phyloP scores from a whole-genome alignment of 2,113 vertebrate species.

The Tupaia tana region DNA sequence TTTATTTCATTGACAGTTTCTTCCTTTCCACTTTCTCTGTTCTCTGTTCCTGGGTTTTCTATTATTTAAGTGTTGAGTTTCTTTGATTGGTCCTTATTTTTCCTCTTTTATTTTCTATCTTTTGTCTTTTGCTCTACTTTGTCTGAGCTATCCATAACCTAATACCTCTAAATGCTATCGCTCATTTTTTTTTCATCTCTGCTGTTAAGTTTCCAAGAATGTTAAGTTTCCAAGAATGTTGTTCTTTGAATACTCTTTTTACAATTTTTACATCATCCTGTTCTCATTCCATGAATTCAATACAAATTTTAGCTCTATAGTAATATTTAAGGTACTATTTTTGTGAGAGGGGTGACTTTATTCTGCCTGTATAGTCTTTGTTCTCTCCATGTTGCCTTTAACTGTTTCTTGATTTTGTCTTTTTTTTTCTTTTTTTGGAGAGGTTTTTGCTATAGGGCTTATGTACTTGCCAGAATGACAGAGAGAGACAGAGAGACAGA shows the following conservation, averaged over 20 bases:
- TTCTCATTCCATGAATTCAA: slow-evolving; percentile 2
- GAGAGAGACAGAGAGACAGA: too few relatives aligned
- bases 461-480: too few relatives aligned
- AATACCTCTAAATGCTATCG: not conserved
- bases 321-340: not conserved
- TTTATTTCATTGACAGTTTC: not conserved
- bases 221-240: not conserved
- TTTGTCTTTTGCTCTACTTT: not conserved
- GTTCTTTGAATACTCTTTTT: not conserved
- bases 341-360: not conserved
- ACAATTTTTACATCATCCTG: not conserved
- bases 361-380: not conserved
- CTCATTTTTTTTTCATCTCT: not conserved
- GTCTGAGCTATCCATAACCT: not conserved
- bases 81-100: not conserved
- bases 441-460: too few relatives aligned
- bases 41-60: not conserved
- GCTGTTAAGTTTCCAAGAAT: not conserved
- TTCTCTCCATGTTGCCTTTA: not conserved
- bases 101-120: not conserved
- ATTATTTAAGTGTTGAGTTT: not conserved
- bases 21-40: not conserved
- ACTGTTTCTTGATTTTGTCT: not conserved
- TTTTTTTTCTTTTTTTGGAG: too few relatives aligned
- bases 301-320: not conserved